Conservation (phyloP, 2,797 vertebrate species). For the Rachycentron canadum region DNA sequence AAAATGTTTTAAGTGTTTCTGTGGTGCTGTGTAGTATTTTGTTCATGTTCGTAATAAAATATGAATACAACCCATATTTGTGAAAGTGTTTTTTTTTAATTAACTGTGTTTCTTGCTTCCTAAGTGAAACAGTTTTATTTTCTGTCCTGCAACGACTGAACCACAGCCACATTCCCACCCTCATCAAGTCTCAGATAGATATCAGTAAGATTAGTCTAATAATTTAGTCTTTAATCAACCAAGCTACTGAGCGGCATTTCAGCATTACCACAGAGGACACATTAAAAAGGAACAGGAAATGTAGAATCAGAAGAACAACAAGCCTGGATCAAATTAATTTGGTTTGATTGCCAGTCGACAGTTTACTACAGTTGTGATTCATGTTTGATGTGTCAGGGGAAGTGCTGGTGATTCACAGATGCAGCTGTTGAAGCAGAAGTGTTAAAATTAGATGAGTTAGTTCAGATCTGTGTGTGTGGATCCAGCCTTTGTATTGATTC, state of each 20-base stretch:
- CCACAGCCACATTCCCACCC: background rate
- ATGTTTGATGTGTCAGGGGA: background rate
- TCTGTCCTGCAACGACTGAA: background rate
- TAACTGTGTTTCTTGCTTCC: constrained; percentile 28
- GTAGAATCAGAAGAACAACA: constrained; percentile 18
- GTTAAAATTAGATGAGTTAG: background rate
- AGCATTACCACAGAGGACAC: constrained; percentile 35
- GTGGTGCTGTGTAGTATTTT: constrained; percentile 18
- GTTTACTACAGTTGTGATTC: background rate
- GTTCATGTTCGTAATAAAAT: constrained; percentile 75
- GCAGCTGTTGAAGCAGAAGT: background rate
- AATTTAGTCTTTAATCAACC: background rate
- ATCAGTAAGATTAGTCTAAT: constrained; percentile 1
- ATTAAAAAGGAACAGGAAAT: constrained; percentile 21
- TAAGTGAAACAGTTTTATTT: constrained; percentile 44
- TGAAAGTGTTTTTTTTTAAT: constrained; percentile 25
- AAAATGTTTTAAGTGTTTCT: constrained; percentile 4
- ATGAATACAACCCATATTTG: background rate
- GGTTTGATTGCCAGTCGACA: background rate
- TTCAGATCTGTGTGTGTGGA: too few species aligned
- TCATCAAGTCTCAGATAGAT: constrained; percentile 1
- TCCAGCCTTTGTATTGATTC: constrained; percentile 2
- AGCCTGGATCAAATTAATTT: constrained; percentile 12
- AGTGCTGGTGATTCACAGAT: background rate
- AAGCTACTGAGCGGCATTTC: constrained; percentile 5